A percentile compares a stretch with the other conserved stretches of the same genome.
Conservation (phyloP, 2,113 vertebrate genomes). For the Hucho hucho region DNA sequence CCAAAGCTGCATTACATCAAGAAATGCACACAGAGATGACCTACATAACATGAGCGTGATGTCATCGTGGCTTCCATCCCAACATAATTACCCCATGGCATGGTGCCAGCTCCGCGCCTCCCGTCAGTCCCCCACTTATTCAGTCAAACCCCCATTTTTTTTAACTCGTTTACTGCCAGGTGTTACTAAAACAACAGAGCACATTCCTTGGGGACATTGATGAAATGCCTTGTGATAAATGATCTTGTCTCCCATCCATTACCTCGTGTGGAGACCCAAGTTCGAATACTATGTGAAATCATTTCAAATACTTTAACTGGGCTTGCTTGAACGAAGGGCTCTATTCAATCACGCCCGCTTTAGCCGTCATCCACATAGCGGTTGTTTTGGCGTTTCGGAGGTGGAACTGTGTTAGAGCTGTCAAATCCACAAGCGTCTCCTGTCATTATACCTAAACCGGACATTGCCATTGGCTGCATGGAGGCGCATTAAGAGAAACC, state of each 20-base stretch:
- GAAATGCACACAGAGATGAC: constrained; percentile 54
- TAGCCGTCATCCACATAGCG: no score
- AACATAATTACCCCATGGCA: constrained; percentile 53
- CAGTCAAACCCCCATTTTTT: constrained; percentile 11
- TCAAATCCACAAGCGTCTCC: no score
- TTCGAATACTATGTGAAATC: no score
- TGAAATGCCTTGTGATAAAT: constrained; percentile 35
- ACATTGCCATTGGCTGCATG: no score
- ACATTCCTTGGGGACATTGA: constrained; percentile 26
- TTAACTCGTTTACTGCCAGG: not conserved
- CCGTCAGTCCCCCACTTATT: not conserved
- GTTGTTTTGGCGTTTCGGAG: no score
- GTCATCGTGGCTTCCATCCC: constrained; percentile 53
- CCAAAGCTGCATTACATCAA: constrained; percentile 54
- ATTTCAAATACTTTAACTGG: no score
- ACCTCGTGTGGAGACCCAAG: not conserved
- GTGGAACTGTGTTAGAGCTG: no score
- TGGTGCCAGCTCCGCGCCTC: constrained; percentile 45
- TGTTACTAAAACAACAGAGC: constrained; percentile 64
- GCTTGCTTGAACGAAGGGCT: no score
- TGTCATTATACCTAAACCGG: no score
- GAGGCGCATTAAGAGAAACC: no score
- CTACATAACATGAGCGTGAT: constrained; percentile 59
- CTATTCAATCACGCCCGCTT: no score
- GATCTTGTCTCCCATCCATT: constrained; percentile 11